phyloP scores from a whole-genome alignment of 1,140 invertebrate species.

The Drosophila littoralis region DNA sequence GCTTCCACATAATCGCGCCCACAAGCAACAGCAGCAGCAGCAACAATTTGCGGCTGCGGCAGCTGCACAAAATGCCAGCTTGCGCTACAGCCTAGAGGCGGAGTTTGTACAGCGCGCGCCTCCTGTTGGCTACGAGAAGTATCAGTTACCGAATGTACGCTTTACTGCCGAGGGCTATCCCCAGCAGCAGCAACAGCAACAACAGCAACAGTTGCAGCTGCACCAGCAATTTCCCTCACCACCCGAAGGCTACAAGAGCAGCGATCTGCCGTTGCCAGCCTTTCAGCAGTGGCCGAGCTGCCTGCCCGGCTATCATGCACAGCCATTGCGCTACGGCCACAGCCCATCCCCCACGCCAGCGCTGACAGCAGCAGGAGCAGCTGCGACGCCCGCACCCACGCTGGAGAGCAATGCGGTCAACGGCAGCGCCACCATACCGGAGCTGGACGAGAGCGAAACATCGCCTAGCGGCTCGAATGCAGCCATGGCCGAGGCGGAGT shows the following conservation, averaged over 20 bases:
- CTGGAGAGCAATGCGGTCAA: conserved; percentile 14
- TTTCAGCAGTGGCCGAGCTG: conserved; percentile 85
- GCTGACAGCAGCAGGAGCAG: conserved; percentile 18
- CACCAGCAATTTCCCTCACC: conserved; percentile 88
- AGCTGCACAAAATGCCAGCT: conserved; percentile 86
- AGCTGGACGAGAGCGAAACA: conserved; percentile 72
- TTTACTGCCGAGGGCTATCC: conserved; percentile 93
- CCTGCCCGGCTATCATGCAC: conserved; percentile 84
- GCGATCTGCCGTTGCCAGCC: conserved; percentile 67
- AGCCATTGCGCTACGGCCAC: conserved; percentile 69
- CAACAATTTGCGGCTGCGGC: conserved; percentile 85
- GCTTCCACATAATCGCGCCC: conserved; percentile 88
- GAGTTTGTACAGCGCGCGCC: conserved; percentile 87
- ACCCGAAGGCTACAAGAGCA: conserved; percentile 88
- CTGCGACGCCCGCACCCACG: conserved; percentile 18
- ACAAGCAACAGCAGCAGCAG: conserved; percentile 82
- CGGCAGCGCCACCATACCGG: conserved; percentile 60
- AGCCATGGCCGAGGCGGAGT: conserved; percentile 32
- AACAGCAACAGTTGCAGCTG: conserved; percentile 67
- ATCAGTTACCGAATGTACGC: conserved; percentile 87
- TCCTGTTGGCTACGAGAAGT: conserved; percentile 85
- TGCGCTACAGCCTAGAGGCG: conserved; percentile 88
- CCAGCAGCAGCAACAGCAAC: conserved; percentile 61
- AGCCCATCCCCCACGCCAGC: conserved; percentile 53
- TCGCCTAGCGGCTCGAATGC: conserved; percentile 66